Percentiles rank a stretch among this genome's conserved stretches.
phyloP scores from a whole-genome alignment of 2,797 vertebrate species.

The Pipistrellus nathusii region DNA sequence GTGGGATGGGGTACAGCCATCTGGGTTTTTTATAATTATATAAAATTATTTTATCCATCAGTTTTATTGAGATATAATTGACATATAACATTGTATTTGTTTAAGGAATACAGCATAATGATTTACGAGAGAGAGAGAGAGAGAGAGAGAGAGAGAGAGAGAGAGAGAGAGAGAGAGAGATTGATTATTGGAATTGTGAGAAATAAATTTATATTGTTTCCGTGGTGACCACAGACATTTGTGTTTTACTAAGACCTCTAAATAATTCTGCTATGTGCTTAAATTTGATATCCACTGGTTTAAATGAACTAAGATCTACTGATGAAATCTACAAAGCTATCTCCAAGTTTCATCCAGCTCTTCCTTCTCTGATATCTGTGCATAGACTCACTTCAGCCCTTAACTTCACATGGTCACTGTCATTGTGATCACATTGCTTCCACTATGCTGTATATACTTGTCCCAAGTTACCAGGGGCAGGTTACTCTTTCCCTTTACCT shows the following conservation, averaged over 20 bases:
- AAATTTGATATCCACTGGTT: constrained; percentile 1
- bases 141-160: background rate
- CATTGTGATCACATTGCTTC: background rate
- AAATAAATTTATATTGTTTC: background rate
- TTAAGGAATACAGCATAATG: background rate
- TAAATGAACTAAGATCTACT: background rate
- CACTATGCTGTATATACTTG: background rate
- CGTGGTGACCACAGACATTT: background rate
- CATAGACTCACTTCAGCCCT: background rate
- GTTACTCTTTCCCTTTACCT: constrained; percentile 9
- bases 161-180: background rate
- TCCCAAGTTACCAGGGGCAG: background rate
- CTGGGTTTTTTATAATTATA: background rate
- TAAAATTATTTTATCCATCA: background rate
- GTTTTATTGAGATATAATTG: background rate
- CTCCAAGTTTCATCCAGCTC: background rate
- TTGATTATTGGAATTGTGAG: background rate
- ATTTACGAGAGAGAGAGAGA: background rate
- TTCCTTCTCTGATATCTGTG: background rate
- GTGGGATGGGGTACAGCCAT: background rate
- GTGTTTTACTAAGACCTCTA: background rate
- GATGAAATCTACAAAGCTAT: background rate
- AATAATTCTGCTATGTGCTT: background rate
- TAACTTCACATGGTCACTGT: background rate
- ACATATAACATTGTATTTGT: background rate